Base-by-base conservation (phyloP, 2,797 vertebrate genomes). In the Coilia nasus region DNA sequence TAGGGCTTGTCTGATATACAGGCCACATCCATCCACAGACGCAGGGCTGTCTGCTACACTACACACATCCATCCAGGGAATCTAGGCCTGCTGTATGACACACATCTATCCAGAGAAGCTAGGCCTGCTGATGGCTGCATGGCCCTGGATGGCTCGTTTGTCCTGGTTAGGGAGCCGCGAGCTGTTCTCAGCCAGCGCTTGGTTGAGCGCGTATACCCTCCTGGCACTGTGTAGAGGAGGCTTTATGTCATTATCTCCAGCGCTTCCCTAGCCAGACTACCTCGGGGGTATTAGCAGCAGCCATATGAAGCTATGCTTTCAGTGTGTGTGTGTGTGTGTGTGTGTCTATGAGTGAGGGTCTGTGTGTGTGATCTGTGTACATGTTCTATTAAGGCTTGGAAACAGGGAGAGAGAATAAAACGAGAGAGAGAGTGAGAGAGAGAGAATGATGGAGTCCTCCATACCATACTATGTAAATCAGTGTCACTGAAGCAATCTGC, bases 151-250 rank as follows among this genome's bases (percentile, higher is more conserved):
- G 41, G 71, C 71, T 78, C 71, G 19, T 78, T 78, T 78, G 71
- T 78, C 35, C 71, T 78, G 71, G 71, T 78, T 78, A 78, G 31
- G 14, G 71, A 44, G 71, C 71, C 19, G 35, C 71, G 10, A 41
- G 71, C 71, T 78, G 71, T 78, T 78, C 71, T 44, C 31, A 78
- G 71, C 71, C 71, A 78, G 44, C 71, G 71, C 71, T 78, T 78
- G 71, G 71, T 10, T 78, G 71, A 41, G 31, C 35, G 35, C 0
- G 41, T 78, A 14, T 10, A 35, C 17, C 6, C 71, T 10, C 31
- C 71, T 44, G 71, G 31, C 71, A 2, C 35, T 14, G 15, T 9
- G 62, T 2, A 31, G 15, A 75, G 67, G 31, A 44, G 35, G 35
- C 71, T 78, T 78, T 41, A 78, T 78, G 71, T 78, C 71, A 44